Base-by-base conservation (phyloP, 2,888 invertebrate species). In the Prenolepis imparis region DNA sequence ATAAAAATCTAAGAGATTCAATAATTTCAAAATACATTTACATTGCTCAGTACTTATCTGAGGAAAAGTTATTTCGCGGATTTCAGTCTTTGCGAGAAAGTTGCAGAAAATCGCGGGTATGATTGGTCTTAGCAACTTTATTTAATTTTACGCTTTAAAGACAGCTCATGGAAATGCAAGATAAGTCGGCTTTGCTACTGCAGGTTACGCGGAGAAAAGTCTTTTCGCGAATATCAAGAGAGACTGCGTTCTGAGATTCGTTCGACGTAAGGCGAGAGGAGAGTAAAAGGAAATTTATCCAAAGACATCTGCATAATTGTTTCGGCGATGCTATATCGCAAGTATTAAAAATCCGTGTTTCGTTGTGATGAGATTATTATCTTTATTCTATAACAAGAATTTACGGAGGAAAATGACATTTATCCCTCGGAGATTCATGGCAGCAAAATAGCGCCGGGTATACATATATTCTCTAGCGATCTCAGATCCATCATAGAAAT, bases 91-190 rank as follows among this genome's bases (percentile, higher is more conserved):
- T 21, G 59, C 57, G 12, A 59, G 59, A 59, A 72, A 80, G 44
- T 78, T 57, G 57, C 21, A 44, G 41, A 72, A 80, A 80, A 59
- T 18, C 21, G 11, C 78, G 41, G 12, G 0, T 18, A 44, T 68
- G 78, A 78, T 80, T 72, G 70, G 57, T 80, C 72, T 80, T 72
- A 44, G 41, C 32, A 80, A 80, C 72, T 80, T 80, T 72, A 80
- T 80, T 44, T 80, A 70, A 80, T 80, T 72, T 72, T 36, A 21
- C 44, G 72, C 59, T 80, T 80, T 80, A 59, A 80, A 44, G 78
- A 39, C 75, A 66, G 18, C 44, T 44, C 44, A 24, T n/a, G 41
- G n/a, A 72, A 78, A 70, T 44, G 78, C 78, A 70, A 72, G 59
- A 80, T 80, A 80, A 80, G 72, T 59, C 18, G 59, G 32, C 44